phyloP scores from a whole-genome alignment of 2,797 vertebrate genomes.

The Sebastes cheni region DNA sequence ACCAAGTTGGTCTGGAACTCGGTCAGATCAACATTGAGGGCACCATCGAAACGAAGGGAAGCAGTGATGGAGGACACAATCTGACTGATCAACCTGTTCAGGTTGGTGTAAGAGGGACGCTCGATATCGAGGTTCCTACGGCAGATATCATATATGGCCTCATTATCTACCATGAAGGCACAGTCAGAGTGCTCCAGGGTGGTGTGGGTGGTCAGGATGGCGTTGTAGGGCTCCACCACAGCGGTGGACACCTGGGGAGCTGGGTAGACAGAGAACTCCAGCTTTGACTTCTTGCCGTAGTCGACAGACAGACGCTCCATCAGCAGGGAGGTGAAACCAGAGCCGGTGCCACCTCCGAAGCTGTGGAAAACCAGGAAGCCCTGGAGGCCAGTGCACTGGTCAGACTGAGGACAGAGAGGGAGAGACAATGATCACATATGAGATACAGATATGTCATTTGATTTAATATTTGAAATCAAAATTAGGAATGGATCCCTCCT shows the following conservation, averaged over 20 bases:
- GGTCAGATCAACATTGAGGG: constrained; percentile 85
- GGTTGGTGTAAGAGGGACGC: constrained; percentile 85
- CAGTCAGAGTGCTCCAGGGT: constrained; percentile 82
- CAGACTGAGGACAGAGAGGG: too few relatives aligned
- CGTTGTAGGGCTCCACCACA: constrained; percentile 87
- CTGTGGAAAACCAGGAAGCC: too few relatives aligned
- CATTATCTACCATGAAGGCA: constrained; percentile 78
- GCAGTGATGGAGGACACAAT: constrained; percentile 88
- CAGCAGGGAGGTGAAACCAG: too few relatives aligned
- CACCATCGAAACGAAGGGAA: constrained; percentile 87
- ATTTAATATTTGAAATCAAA: constrained; percentile 78
- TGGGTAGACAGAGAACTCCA: constrained; percentile 88
- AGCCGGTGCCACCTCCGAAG: too few relatives aligned
- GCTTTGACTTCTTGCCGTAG: constrained; percentile 87
- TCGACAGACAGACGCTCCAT: constrained; percentile 23
- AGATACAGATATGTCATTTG: too few relatives aligned
- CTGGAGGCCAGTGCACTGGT: too few relatives aligned
- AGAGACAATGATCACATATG: too few relatives aligned
- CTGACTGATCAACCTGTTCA: constrained; percentile 83
- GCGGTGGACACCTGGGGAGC: constrained; percentile 89
- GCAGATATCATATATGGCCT: constrained; percentile 84
- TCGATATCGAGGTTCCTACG: constrained; percentile 85
- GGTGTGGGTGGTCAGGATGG: constrained; percentile 84
- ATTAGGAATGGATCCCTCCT: too few relatives aligned
- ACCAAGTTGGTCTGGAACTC: constrained; percentile 90